phyloP scores from a whole-genome alignment of 2,888 invertebrate genomes.

The Sarcophaga variegata region DNA sequence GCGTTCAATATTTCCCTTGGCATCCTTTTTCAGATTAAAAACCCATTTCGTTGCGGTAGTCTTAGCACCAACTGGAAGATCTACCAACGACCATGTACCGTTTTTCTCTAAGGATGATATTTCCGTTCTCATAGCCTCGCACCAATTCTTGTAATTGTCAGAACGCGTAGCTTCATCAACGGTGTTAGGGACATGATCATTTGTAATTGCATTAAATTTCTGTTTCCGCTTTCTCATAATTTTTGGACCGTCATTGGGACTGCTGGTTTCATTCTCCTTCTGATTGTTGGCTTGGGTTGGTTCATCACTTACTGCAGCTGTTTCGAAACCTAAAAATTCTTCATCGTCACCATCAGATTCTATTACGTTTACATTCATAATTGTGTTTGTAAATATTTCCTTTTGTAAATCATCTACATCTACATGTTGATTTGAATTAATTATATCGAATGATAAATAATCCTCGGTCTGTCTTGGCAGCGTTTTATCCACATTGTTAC shows the following conservation, averaged over 20 bases:
- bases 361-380: too few relatives aligned
- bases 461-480: neutral
- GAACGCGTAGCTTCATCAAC: constrained; percentile 8
- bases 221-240: constrained; percentile 7
- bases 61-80: neutral
- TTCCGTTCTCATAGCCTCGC: constrained; percentile 19
- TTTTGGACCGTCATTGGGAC: neutral
- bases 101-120: neutral
- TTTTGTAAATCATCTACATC: neutral
- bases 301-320: neutral
- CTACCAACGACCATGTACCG: constrained; percentile 12
- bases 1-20: constrained; percentile 26
- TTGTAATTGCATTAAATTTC: neutral
- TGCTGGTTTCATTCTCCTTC: neutral
- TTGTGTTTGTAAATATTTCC: neutral
- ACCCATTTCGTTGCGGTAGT: constrained; percentile 27
- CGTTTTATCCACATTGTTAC: neutral
- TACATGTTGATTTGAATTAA: neutral
- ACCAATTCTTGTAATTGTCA: neutral
- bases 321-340: neutral
- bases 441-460: neutral
- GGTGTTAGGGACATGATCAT: neutral
- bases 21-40: constrained; percentile 12
- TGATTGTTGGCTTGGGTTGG: neutral
- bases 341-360: too few relatives aligned